Base-by-base conservation (phyloP, 2,113 vertebrate genomes). In the Scytalopus superciliaris region DNA sequence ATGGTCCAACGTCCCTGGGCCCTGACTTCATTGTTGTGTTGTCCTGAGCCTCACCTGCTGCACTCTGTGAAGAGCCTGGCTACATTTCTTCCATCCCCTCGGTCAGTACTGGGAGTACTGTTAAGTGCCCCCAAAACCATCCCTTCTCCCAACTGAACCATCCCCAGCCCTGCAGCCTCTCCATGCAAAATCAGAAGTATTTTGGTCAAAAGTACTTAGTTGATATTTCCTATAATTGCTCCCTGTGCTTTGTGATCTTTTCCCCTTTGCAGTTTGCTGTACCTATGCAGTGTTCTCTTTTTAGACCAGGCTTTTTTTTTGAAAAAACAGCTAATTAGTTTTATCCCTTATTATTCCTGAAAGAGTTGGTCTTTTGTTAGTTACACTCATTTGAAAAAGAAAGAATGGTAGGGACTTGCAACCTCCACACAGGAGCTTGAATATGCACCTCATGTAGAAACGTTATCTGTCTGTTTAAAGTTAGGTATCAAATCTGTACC, bases 1-100 rank as follows among this genome's bases (percentile, higher is more conserved):
- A 8, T 1, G 4, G 10, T 33, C 7, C 27, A 40, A 0, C 19
- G 3, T 79, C 10, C 12, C 3, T 73, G 14, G 21, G 14, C 22
- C n/a, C 9, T 6, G 4, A 6, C 31, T 56, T 9, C 7, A 12
- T 19, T 1, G 1, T 24, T 52, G 28, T 3, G 2, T 21, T 70
- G 10, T 70, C 45, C 7, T 57, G 19, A 56, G 28, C 24, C 3
- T 78, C 15, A n/a, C 12, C 44, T 42, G 12, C 37, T 12, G 5
- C 2, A 1, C 24, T 70, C 14, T 70, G 19, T 40, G 77, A 68
- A 39, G 21, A 84, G 19, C 49, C 55, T 7, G 0, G 3, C 33
- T 44, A 4, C 2, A 1, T 62, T 21, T 74, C n/a, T 70, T 66
- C 28, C 10, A 30, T 69, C 10, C 18, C 19, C 74, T 22, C 37